Evolutionary conservation across 2,113 vertebrate species (phyloP).

Genomic region (Glareola pratincola): DNA sequence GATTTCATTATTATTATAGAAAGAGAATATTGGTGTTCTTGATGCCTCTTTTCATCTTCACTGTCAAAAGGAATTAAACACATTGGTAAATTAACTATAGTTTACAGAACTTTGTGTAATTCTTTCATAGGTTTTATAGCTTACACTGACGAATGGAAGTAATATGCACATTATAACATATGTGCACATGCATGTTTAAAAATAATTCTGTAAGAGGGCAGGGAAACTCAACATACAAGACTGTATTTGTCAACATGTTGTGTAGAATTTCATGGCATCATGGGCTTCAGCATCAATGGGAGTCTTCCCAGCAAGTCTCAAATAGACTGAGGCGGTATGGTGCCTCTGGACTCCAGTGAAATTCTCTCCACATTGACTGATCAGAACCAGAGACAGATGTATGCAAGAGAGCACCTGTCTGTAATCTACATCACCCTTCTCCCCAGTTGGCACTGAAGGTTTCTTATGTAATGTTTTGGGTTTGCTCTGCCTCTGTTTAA

Average conservation of each 20-base stretch:
- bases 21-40: slow-evolving; percentile 36
- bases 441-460: not conserved
- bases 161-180: not conserved
- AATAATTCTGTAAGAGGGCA: slow-evolving; percentile 22
- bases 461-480: not conserved
- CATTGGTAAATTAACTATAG: slow-evolving; percentile 55
- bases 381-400: not conserved
- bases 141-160: not conserved
- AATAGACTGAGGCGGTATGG: not conserved
- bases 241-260: not conserved
- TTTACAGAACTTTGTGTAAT: slow-evolving; percentile 36
- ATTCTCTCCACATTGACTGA: not conserved
- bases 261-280: slow-evolving; percentile 17
- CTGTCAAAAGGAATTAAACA: slow-evolving; percentile 23
- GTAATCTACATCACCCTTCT: not conserved
- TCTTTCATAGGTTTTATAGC: not conserved
- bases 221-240: not conserved
- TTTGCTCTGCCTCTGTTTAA: not conserved
- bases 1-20: not conserved
- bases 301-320: not conserved
- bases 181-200: slow-evolving; percentile 8
- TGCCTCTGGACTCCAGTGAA: not conserved
- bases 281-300: not conserved
- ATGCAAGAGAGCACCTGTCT: not conserved
- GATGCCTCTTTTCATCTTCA: slow-evolving; percentile 61